Conservation (phyloP, 2,113 vertebrate genomes). For the Pseudolaguvia tuberculata region DNA sequence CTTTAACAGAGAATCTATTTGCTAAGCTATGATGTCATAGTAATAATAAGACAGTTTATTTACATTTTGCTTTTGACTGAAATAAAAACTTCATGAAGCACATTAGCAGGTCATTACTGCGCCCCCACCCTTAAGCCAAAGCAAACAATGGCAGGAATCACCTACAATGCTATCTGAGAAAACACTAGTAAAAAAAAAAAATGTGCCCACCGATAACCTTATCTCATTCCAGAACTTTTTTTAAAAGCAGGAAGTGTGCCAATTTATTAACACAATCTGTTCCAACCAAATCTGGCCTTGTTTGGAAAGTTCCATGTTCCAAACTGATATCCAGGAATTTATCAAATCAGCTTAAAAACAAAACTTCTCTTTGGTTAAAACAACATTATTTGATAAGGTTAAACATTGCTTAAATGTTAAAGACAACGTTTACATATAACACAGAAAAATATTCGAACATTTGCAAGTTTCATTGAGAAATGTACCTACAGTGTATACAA, state of each 20-base stretch:
- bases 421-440: too few relatives aligned
- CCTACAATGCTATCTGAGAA: slow-evolving; percentile 49
- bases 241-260: slow-evolving; percentile 39
- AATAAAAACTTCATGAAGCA: slow-evolving; percentile 23
- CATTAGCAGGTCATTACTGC: slow-evolving; percentile 44
- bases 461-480: too few relatives aligned
- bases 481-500: too few relatives aligned
- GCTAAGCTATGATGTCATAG: slow-evolving; percentile 23
- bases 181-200: slow-evolving; percentile 23
- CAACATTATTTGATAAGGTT: background rate
- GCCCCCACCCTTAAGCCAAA: slow-evolving; percentile 32
- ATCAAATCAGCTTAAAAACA: slow-evolving; percentile 25
- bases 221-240: slow-evolving; percentile 37
- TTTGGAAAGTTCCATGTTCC: slow-evolving; percentile 30
- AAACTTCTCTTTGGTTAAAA: background rate
- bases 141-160: slow-evolving; percentile 55
- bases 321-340: slow-evolving; percentile 1
- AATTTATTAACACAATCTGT: slow-evolving; percentile 48
- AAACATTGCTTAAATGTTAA: background rate
- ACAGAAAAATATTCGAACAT: too few relatives aligned
- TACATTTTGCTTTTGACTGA: background rate
- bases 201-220: slow-evolving; percentile 46
- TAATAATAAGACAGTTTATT: background rate
- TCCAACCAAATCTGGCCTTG: background rate
- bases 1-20: slow-evolving; percentile 2